These are phyloP conservation scores for Escarpia spicata DNA, from an alignment of 2,888 invertebrate genomes.

Conservation along the genomic window DNA sequence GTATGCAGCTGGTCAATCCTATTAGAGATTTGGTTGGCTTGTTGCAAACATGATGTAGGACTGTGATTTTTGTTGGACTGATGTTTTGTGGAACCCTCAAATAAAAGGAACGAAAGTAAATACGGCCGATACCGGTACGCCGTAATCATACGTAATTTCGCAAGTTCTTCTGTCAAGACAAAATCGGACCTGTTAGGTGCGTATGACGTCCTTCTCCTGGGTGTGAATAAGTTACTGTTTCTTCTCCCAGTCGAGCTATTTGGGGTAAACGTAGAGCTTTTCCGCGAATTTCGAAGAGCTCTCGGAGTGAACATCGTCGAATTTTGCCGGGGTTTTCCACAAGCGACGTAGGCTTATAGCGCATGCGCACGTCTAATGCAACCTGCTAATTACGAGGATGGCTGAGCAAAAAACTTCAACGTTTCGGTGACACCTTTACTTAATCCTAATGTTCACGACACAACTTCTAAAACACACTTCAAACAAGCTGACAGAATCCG, in stretches of 20 bases:
- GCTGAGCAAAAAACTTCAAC: not conserved
- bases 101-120: too few relatives aligned
- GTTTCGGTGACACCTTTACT: not conserved
- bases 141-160: too few relatives aligned
- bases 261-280: not conserved
- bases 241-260: conserved; percentile 1
- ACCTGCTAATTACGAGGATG: not conserved
- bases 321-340: not conserved
- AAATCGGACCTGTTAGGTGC: not conserved
- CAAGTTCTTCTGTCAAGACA: too few relatives aligned
- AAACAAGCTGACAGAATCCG: not conserved
- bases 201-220: not conserved
- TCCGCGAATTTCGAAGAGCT: conserved; percentile 4
- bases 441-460: not conserved
- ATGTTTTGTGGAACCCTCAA: too few relatives aligned
- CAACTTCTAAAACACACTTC: not conserved
- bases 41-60: too few relatives aligned
- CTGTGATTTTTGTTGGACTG: too few relatives aligned
- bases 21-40: too few relatives aligned
- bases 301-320: conserved; percentile 4
- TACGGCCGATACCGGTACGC: too few relatives aligned
- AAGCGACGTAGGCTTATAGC: not conserved
- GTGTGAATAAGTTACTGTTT: conserved; percentile 12
- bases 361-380: not conserved
- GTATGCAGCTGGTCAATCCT: too few relatives aligned